These are phyloP conservation scores for Charina bottae DNA, from an alignment of 2,113 vertebrate genomes.

Conservation along the genomic window DNA sequence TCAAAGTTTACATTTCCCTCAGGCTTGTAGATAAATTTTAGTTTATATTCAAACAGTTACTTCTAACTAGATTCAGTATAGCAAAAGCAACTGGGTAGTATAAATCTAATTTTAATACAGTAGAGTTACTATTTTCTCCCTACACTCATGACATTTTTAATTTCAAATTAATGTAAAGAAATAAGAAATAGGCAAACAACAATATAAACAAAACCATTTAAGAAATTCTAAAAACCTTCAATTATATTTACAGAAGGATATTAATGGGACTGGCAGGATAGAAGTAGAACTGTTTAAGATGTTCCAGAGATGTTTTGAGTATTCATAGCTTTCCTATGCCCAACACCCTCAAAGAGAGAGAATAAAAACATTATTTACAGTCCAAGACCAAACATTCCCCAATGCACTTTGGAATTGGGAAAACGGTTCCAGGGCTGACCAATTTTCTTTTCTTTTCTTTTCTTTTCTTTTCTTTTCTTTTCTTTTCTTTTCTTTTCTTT, in stretches of 20 bases:
- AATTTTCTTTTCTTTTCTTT: background rate
- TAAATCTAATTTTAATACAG: background rate
- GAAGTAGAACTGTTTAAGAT: background rate
- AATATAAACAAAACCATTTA: background rate
- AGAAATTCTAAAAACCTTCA: background rate
- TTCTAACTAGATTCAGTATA: background rate
- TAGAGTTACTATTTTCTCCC: background rate
- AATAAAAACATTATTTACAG: background rate
- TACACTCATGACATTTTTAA: background rate
- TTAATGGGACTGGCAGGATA: background rate
- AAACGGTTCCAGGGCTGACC: background rate
- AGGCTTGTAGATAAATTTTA: slow-evolving; percentile 22
- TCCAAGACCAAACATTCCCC: background rate
- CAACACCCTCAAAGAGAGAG: background rate
- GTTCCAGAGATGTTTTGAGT: background rate
- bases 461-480: background rate
- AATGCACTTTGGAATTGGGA: background rate
- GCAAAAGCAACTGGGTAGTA: slow-evolving; percentile 16
- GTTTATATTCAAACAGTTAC: slow-evolving; percentile 9
- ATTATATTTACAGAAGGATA: background rate
- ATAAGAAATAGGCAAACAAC: background rate
- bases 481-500: background rate
- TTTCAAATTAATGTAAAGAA: background rate
- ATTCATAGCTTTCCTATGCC: background rate
- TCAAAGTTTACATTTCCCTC: slow-evolving; percentile 31